Evolutionary conservation across 92 coral and sea anemone genomes (phyloP).

Genomic region (Palythoa grandiflora): DNA sequence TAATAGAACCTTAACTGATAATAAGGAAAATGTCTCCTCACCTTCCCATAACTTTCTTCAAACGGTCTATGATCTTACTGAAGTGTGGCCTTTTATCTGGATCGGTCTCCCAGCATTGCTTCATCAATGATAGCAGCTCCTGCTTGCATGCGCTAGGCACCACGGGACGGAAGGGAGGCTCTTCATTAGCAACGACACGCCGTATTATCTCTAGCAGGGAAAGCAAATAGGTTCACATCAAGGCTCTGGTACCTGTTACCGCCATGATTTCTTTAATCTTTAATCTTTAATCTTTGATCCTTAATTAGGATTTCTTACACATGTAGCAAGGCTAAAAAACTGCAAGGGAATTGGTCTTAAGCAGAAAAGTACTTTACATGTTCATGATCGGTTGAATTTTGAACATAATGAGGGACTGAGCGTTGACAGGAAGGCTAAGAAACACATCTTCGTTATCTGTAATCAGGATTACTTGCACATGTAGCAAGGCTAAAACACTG

Average conservation of each 20-base stretch:
- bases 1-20: background rate
- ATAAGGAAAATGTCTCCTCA: background rate
- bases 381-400: too few relatives aligned
- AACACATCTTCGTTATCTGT: too few relatives aligned
- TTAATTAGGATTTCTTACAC: too few relatives aligned
- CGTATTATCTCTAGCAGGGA: constrained; percentile 72
- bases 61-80: constrained; percentile 77
- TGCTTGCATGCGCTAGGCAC: constrained; percentile 82
- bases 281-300: too few relatives aligned
- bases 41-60: constrained; percentile 82
- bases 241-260: background rate
- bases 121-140: constrained; percentile 77
- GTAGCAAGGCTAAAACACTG: too few relatives aligned
- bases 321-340: too few relatives aligned
- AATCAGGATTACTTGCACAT: too few relatives aligned
- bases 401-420: too few relatives aligned
- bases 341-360: too few relatives aligned
- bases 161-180: constrained; percentile 89
- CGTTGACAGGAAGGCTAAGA: too few relatives aligned
- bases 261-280: too few relatives aligned
- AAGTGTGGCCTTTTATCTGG: constrained; percentile 84
- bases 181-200: constrained; percentile 78
- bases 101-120: constrained; percentile 86
- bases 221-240: background rate
- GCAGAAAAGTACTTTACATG: too few relatives aligned